Conservation (phyloP, 1,140 invertebrate genomes). For the Listronotus oregonensis region DNA sequence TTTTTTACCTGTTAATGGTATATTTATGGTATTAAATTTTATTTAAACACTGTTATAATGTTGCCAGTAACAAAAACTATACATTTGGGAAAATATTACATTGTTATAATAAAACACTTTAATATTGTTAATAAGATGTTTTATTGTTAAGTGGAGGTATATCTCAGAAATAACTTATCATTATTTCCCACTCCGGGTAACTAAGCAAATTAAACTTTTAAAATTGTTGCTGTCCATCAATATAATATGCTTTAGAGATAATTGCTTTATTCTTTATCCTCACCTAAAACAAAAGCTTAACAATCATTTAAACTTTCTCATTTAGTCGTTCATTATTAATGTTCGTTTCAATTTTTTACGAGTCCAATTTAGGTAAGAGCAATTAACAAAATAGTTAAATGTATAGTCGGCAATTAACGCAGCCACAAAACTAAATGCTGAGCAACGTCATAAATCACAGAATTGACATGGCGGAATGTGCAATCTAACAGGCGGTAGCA, state of each 20-base stretch:
- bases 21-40: too few relatives aligned
- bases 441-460: constrained; percentile 33
- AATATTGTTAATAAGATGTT: too few relatives aligned
- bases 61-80: too few relatives aligned
- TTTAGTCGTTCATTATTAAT: constrained; percentile 15
- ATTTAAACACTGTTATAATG: too few relatives aligned
- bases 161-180: too few relatives aligned
- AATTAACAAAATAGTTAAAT: constrained; percentile 36
- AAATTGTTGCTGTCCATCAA: background rate
- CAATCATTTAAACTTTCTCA: constrained; percentile 13
- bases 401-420: constrained; percentile 23
- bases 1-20: too few relatives aligned
- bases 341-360: constrained; percentile 9
- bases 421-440: constrained; percentile 31
- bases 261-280: background rate
- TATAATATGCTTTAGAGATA: background rate
- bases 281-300: background rate
- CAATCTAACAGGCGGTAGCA: constrained; percentile 2
- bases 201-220: too few relatives aligned
- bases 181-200: background rate
- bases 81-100: too few relatives aligned
- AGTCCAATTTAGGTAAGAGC: constrained; percentile 24
- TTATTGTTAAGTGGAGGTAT: too few relatives aligned
- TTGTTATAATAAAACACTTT: too few relatives aligned
- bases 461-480: constrained; percentile 32